Evolutionary conservation across 2,113 vertebrate species (phyloP).

Genomic region (Thunnus maccoyii): DNA sequence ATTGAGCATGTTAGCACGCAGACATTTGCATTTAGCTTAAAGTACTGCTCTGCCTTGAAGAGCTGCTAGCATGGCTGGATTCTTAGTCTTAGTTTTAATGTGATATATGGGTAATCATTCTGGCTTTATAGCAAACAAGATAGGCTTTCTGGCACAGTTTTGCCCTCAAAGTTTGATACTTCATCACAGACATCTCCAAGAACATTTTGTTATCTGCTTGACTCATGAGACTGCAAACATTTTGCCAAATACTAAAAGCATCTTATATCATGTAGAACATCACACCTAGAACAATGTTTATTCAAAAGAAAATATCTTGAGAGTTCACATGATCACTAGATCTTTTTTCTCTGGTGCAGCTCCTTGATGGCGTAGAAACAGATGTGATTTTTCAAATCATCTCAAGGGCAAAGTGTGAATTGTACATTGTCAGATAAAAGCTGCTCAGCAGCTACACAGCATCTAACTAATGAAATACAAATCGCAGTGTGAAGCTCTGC

Average conservation of each 20-base stretch:
- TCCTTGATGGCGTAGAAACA: slow-evolving; percentile 16
- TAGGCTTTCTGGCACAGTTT: neutral
- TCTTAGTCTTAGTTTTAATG: neutral
- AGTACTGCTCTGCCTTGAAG: too few relatives aligned
- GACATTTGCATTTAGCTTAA: too few relatives aligned
- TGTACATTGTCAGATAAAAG: slow-evolving; percentile 36
- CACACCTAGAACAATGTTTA: too few relatives aligned
- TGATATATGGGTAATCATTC: neutral
- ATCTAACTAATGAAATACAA: slow-evolving; percentile 43
- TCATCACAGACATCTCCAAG: neutral
- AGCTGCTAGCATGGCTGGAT: too few relatives aligned
- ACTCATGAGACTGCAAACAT: slow-evolving; percentile 11
- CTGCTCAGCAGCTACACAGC: slow-evolving; percentile 1
- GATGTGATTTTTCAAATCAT: slow-evolving; percentile 24
- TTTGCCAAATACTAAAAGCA: slow-evolving; percentile 11
- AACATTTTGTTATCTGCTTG: neutral
- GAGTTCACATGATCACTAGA: slow-evolving; percentile 27
- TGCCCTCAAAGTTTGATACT: neutral
- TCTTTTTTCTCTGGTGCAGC: neutral
- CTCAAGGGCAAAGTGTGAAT: slow-evolving; percentile 10
- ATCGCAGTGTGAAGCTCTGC: slow-evolving; percentile 19
- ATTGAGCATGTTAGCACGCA: neutral
- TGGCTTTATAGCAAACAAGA: neutral
- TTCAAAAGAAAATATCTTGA: slow-evolving; percentile 9
- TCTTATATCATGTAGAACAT: slow-evolving; percentile 9